Percentiles rank a stretch among this genome's conserved stretches.
Conservation (phyloP, 2,113 vertebrate genomes). For the Tachysurus fulvidraco region DNA sequence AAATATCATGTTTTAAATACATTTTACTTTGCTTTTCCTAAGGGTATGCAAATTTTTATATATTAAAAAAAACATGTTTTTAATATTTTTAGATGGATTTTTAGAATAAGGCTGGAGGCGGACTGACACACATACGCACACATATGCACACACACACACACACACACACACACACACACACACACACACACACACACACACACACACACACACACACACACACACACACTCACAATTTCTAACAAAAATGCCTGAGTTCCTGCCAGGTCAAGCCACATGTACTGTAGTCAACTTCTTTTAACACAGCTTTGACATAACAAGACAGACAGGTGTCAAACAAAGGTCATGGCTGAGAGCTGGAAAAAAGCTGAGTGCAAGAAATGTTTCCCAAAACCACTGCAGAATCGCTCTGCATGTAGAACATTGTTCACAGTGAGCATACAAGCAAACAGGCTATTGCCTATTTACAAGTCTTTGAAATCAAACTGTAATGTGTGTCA, state of each 20-base stretch:
- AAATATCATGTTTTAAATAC: background rate
- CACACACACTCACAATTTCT: background rate
- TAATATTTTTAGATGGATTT: background rate
- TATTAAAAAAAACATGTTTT: background rate
- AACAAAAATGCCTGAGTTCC: background rate
- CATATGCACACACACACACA: background rate
- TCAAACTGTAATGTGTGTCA: background rate
- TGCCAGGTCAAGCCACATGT: constrained; percentile 25
- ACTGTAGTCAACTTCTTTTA: constrained; percentile 10
- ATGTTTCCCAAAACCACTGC: constrained; percentile 20
- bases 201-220: background rate
- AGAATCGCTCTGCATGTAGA: background rate
- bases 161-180: background rate
- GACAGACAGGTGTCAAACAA: constrained; percentile 53
- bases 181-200: background rate
- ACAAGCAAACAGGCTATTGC: constrained; percentile 5
- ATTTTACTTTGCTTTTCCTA: background rate
- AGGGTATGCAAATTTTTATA: background rate
- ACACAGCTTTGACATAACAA: constrained; percentile 37
- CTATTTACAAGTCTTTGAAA: constrained; percentile 7
- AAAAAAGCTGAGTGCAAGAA: constrained; percentile 26
- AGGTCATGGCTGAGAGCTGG: constrained; percentile 35
- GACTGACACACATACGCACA: constrained; percentile 5
- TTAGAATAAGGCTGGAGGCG: background rate
- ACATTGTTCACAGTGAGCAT: background rate